phyloP scores from a whole-genome alignment of 2,888 invertebrate species.

The Cremastinae sp. region DNA sequence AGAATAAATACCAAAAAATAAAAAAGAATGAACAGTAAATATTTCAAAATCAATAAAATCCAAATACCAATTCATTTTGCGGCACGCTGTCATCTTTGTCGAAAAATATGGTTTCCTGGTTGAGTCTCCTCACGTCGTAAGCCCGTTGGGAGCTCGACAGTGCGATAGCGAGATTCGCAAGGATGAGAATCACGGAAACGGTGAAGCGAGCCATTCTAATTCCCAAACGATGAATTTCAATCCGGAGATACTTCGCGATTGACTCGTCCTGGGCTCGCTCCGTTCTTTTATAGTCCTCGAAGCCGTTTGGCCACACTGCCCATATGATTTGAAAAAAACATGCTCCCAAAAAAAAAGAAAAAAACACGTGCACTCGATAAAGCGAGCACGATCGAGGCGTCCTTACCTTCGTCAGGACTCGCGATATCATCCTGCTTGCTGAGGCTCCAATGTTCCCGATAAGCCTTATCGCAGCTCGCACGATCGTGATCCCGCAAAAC shows the following conservation, averaged over 20 bases:
- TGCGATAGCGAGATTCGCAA: conserved; percentile 40
- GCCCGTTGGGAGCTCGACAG: conserved; percentile 43
- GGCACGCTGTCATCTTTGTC: conserved; percentile 67
- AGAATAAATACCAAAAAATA: background rate
- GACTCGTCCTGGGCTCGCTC: conserved; percentile 23
- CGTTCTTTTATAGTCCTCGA: conserved; percentile 45
- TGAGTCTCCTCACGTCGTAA: conserved; percentile 66
- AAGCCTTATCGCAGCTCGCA: conserved; percentile 25
- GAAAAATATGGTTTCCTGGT: conserved; percentile 66
- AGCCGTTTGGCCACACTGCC: background rate
- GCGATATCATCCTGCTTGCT: conserved; percentile 14
- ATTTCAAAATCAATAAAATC: background rate
- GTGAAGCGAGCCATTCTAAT: conserved; percentile 34
- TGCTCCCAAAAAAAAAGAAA: no score
- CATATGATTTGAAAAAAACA: background rate
- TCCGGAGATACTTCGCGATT: conserved; percentile 39
- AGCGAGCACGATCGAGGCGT: background rate
- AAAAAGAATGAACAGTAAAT: no score
- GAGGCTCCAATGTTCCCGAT: conserved; percentile 41
- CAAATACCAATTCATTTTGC: conserved; percentile 64
- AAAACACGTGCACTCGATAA: no score
- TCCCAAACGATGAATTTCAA: conserved; percentile 24
- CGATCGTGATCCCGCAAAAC: conserved; percentile 37
- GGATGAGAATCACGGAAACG: conserved; percentile 25
- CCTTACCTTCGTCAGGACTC: conserved; percentile 2